Evolutionary conservation across 2,888 invertebrate genomes (phyloP).

Genomic region (Drosophila phalerata): DNA sequence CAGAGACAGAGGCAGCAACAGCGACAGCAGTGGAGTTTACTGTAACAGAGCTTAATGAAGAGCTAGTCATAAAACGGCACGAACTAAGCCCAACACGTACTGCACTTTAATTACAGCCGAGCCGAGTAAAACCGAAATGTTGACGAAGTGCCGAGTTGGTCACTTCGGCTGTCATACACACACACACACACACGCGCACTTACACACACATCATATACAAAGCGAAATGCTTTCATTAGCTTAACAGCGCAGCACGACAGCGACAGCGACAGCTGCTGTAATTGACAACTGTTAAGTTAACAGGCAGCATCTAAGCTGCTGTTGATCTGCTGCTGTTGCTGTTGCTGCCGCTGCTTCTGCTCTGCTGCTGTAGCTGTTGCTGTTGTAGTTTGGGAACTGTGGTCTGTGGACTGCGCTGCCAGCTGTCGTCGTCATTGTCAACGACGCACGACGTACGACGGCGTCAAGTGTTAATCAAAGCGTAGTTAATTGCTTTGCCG

Average conservation of each 20-base stretch:
- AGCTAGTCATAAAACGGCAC: conserved; percentile 50
- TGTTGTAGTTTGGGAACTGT: conserved; percentile 10
- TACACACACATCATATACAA: conserved; percentile 2
- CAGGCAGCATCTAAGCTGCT: conserved; percentile 56
- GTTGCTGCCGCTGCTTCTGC: conserved; percentile 20
- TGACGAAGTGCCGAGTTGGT: conserved; percentile 30
- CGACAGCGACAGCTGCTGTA: conserved; percentile 53
- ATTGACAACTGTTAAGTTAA: conserved; percentile 79
- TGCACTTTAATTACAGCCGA: conserved; percentile 73
- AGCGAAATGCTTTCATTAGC: conserved; percentile 49
- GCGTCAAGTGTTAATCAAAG: conserved; percentile 81
- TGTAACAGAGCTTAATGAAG: conserved; percentile 59
- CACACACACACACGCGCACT: conserved; percentile 1
- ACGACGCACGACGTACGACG: conserved; percentile 48
- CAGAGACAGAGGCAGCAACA: conserved; percentile 19
- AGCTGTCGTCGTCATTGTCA: conserved; percentile 77
- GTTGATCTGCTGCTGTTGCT: conserved; percentile 13
- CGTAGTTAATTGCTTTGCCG: conserved; percentile 80
- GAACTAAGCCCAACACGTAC: conserved; percentile 61
- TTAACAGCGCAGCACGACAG: conserved; percentile 47
- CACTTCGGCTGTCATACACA: conserved; percentile 30
- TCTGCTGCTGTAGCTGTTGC: neutral
- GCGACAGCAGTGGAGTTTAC: conserved; percentile 19
- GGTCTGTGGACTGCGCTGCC: conserved; percentile 30
- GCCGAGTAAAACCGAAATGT: conserved; percentile 10